Evolutionary conservation across 92 coral and sea anemone species (phyloP), one percentile per base, ranked within the genome.

Genomic region (Phenganax stokvisi): DNA sequence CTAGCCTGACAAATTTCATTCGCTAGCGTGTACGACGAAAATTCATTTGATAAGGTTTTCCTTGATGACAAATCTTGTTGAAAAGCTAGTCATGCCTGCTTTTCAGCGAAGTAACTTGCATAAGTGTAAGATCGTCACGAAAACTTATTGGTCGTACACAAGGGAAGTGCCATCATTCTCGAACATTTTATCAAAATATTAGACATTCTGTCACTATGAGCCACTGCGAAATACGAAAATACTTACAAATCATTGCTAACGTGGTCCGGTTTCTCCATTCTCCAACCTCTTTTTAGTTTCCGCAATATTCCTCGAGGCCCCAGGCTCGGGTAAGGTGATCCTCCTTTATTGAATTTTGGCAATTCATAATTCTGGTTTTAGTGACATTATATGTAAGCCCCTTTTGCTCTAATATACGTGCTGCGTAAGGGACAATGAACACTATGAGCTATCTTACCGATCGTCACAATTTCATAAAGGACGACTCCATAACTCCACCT

Each of bases 401-500:
- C 47, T 37, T 37, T 5, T 37, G 5, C 47, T 37, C 3, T 37
- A 37, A 37, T 37, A 37, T 37, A 37, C 47, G 47, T 5, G 5
- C 47, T 5, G 47, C 47, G 47, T 37, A 37, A 37, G 5, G 47
- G 47, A 37, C n/a, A n/a, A 72, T 72, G 77, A 17, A 72, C 16
- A 37, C 7, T 8, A 30, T 59, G 2, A 59, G 65, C 3, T 59
- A 59, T 10, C 89, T 78, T 83, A 84, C 89, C 89, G 29, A 87
- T 83, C 25, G 89, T 87, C 58, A 74, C 76, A 53, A 87, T 84
- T 81, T 87, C 90, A 68, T 84, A 87, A 17, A 87, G 74, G 0
- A 87, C 67, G 56, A 87, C 76, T 81, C 90, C 90, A 71, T 79
- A 87, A 70, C 90, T 87, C 90, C 90, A 87, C 44, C 90, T 87